Conservation (phyloP, 2,797 vertebrate species). For the Potorous gilbertii region DNA sequence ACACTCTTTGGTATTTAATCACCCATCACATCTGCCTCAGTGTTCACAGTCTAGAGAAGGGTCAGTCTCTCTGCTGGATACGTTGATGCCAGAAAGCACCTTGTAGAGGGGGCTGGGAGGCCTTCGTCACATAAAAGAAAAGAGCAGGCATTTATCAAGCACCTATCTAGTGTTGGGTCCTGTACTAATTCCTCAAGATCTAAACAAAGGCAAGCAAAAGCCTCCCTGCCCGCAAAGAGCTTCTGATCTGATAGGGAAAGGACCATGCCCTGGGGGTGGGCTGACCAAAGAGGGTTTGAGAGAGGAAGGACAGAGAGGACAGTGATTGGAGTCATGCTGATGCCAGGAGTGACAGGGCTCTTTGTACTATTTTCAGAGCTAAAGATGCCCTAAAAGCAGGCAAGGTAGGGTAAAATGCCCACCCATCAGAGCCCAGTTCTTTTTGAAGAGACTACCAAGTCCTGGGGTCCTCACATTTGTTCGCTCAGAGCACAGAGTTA, state of each 20-base stretch:
- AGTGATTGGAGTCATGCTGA: not conserved
- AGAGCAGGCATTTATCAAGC: not conserved
- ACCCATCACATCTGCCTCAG: constrained; percentile 30
- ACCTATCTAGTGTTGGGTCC: not conserved
- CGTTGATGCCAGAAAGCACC: not conserved
- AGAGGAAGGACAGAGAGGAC: not conserved
- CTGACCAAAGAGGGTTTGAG: not conserved
- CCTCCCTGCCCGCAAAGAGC: not conserved
- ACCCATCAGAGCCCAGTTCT: not conserved
- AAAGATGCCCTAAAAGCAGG: not conserved
- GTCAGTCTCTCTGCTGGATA: not conserved
- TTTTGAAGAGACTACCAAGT: not conserved
- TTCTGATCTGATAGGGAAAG: not conserved
- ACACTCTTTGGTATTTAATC: constrained; percentile 20
- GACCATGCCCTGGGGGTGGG: not conserved
- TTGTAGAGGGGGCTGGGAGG: not conserved
- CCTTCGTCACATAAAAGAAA: not conserved
- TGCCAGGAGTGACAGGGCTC: not conserved
- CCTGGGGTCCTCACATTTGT: not conserved
- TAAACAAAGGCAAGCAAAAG: not conserved
- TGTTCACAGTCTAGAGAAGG: not conserved
- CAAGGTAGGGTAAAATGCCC: not conserved
- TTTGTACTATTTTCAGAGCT: not conserved
- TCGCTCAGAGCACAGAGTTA: not conserved
- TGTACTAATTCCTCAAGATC: not conserved